A percentile compares a stretch with the other conserved stretches of the same genome.
Evolutionary conservation across 2,888 invertebrate genomes (phyloP).

Genomic region (Drosophila longiperda): DNA sequence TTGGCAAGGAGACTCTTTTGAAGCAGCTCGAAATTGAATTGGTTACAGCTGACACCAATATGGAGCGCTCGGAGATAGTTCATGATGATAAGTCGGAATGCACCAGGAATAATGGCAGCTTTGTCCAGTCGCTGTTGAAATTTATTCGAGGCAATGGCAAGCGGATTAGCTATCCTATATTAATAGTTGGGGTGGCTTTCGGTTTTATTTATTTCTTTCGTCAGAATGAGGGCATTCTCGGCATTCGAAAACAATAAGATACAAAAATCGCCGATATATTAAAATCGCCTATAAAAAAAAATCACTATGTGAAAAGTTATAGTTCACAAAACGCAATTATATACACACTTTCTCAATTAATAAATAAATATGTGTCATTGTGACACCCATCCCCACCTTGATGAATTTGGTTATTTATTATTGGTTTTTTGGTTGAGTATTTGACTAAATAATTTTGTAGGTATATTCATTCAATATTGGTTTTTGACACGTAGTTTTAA

Average conservation of each 20-base stretch:
- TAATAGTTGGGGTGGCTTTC: conserved; percentile 62
- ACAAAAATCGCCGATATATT: too few species aligned
- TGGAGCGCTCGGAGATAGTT: neutral
- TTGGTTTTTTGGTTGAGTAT: neutral
- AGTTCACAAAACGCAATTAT: neutral
- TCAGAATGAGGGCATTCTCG: conserved; percentile 50
- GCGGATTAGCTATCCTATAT: conserved; percentile 50
- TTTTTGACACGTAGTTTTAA: neutral
- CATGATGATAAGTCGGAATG: neutral
- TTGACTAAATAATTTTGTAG: neutral
- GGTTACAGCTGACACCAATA: neutral
- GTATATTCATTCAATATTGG: neutral
- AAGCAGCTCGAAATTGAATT: neutral
- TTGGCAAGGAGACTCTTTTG: neutral
- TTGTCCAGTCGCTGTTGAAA: conserved; percentile 35
- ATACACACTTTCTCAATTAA: conserved; percentile 5
- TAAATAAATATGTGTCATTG: conserved; percentile 10
- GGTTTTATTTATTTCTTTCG: conserved; percentile 64
- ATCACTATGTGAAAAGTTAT: neutral
- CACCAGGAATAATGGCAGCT: conserved; percentile 2
- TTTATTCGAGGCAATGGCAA: conserved; percentile 34
- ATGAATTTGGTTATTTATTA: neutral
- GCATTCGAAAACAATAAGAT: neutral
- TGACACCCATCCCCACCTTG: neutral
- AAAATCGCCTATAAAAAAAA: too few species aligned